Evolutionary conservation across 2,888 invertebrate genomes (phyloP).

Genomic region (Craniophora ligustri): DNA sequence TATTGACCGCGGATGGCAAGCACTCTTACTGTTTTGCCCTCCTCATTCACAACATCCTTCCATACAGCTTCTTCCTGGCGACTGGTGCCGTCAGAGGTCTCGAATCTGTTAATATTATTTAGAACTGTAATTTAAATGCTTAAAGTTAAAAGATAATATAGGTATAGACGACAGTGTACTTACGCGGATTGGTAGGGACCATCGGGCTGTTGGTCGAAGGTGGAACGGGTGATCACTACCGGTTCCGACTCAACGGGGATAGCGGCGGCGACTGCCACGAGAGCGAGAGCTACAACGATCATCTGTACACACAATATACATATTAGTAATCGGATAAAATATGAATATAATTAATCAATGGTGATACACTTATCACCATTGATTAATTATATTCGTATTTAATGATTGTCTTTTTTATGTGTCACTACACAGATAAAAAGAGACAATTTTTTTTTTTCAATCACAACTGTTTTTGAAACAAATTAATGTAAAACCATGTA

Average conservation of each 20-base stretch:
- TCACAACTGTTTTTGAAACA: too few relatives aligned
- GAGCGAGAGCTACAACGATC: constrained; percentile 40
- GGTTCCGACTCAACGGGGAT: neutral
- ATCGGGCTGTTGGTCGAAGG: neutral
- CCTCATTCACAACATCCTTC: constrained; percentile 81
- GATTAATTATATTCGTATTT: too few relatives aligned
- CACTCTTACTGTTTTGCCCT: constrained; percentile 87
- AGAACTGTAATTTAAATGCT: too few relatives aligned
- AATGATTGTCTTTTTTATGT: too few relatives aligned
- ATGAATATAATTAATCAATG: too few relatives aligned
- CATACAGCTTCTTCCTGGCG: constrained; percentile 84
- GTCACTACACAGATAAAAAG: too few relatives aligned
- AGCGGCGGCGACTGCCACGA: constrained; percentile 45
- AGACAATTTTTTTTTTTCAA: too few relatives aligned
- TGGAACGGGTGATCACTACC: neutral
- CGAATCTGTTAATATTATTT: constrained; percentile 52
- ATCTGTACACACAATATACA: constrained; percentile 24
- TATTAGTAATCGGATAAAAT: too few relatives aligned
- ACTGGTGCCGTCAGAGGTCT: constrained; percentile 88
- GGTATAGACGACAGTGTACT: neutral
- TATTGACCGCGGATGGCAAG: constrained; percentile 89
- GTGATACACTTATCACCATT: too few relatives aligned
- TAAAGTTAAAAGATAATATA: too few relatives aligned
- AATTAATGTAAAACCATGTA: too few relatives aligned
- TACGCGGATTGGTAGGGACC: constrained; percentile 28